Evolutionary conservation across 2,797 vertebrate species (phyloP).

Genomic region (Notamacropus eugenii): DNA sequence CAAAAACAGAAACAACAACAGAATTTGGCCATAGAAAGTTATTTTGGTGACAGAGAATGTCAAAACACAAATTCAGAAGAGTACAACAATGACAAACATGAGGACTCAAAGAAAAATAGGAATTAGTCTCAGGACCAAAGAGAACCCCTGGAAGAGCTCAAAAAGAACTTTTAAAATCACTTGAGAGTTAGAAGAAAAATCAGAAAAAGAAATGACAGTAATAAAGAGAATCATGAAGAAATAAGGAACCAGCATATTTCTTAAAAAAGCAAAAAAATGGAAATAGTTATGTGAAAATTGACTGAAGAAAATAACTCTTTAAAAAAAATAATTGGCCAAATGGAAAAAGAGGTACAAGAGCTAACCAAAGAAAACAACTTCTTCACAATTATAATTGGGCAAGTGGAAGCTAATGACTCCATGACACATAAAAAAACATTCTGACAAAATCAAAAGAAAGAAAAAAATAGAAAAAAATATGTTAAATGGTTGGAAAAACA

Average conservation of each 20-base stretch:
- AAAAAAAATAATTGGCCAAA: neutral
- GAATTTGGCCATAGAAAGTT: neutral
- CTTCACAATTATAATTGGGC: neutral
- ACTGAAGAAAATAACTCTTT: neutral
- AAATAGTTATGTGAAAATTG: neutral
- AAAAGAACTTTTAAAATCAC: neutral
- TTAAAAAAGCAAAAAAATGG: no score
- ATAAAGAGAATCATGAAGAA: no score
- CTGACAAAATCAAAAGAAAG: neutral
- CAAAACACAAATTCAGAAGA: neutral
- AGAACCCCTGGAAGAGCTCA: neutral
- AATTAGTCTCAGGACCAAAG: neutral
- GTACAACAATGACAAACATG: neutral
- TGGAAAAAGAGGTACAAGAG: neutral
- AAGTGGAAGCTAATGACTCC: neutral
- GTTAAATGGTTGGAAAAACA: neutral
- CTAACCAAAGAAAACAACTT: neutral
- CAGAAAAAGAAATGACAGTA: no score
- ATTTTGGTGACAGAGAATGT: neutral
- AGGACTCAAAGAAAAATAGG: neutral
- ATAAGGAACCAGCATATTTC: no score
- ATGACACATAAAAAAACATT: neutral
- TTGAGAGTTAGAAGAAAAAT: neutral
- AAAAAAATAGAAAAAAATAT: neutral
- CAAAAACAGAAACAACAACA: neutral